Conservation (phyloP, 2,888 invertebrate genomes). For the Chloroclystis v-ata region DNA sequence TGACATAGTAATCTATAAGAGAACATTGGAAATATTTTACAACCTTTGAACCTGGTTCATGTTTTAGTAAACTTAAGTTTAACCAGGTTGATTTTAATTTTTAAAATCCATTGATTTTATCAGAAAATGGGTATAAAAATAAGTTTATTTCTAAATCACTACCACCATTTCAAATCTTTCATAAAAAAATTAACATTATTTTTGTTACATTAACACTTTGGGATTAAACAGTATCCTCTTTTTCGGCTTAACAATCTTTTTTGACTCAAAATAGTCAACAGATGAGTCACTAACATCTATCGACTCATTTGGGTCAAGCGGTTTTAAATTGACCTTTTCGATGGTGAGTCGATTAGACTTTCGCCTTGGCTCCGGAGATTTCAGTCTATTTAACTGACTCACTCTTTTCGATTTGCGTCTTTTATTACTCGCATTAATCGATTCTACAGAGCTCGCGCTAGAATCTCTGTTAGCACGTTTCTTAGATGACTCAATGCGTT, state of each 20-base stretch:
- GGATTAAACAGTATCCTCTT: background rate
- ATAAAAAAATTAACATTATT: background rate
- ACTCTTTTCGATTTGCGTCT: background rate
- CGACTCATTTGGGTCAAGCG: background rate
- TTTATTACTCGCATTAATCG: background rate
- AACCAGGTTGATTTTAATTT: too few species aligned
- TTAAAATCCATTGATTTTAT: too few species aligned
- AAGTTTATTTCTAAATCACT: too few species aligned
- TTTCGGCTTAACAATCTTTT: background rate
- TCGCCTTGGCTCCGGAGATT: background rate
- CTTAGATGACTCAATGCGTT: background rate
- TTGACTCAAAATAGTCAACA: background rate
- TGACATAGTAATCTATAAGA: too few species aligned
- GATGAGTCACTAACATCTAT: background rate
- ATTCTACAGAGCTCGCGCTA: background rate
- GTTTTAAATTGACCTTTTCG: background rate
- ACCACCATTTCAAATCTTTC: too few species aligned
- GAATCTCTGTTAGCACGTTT: background rate
- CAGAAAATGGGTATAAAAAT: too few species aligned
- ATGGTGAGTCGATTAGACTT: background rate
- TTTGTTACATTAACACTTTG: background rate
- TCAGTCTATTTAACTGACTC: background rate
- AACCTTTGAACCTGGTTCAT: too few species aligned
- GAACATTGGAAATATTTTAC: too few species aligned
- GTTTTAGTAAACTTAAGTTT: too few species aligned